Evolutionary conservation across 2,888 invertebrate genomes (phyloP), one percentile per base, ranked within the genome.

Genomic region (Lochmaea capreae): DNA sequence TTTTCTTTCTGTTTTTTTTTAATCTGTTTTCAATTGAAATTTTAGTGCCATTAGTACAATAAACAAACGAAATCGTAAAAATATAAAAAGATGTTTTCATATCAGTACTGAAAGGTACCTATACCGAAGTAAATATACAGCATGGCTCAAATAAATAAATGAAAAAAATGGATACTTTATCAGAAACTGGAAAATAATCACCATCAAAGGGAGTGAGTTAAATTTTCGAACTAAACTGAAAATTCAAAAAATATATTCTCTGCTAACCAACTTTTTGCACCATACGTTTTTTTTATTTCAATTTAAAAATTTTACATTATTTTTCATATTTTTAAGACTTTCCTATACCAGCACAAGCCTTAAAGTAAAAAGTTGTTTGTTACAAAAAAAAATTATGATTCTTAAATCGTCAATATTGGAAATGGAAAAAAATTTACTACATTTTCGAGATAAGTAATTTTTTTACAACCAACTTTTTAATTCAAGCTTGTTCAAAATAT

Each of bases 1-100:
- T n/a, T 16, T 59, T 52, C 58, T 39, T 33, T 33, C 8, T 33
- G 33, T 33, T 33, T 5, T 33, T 33, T 8, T 33, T 33, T 5
- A n/a, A 33, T 33, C 8, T 33, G 46, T 46, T 14, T 14, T 22
- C 63, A 78, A 67, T 65, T 65, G n/a, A 65, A 62, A 54, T 69
- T 69, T 67, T 65, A 73, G 69, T 63, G 54, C 58, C 63, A 2
- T 43, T 42, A 61, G 52, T 26, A 61, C 22, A 26, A 14, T 33
- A 33, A 33, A 70, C 26, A 22, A 18, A 22, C n/a, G 61, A 69
- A 54, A 74, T 49, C 52, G 8, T 16, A n/a, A 65, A 71, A 54
- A 12, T 14, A 46, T 46, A 26, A 33, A 61, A 46, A 26, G 10
- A 16, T 16, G 54, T 52, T 10, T 57, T 9, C 3, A 18, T 8